Conservation (phyloP, 1,140 invertebrate genomes). For the Tenebrio molitor region DNA sequence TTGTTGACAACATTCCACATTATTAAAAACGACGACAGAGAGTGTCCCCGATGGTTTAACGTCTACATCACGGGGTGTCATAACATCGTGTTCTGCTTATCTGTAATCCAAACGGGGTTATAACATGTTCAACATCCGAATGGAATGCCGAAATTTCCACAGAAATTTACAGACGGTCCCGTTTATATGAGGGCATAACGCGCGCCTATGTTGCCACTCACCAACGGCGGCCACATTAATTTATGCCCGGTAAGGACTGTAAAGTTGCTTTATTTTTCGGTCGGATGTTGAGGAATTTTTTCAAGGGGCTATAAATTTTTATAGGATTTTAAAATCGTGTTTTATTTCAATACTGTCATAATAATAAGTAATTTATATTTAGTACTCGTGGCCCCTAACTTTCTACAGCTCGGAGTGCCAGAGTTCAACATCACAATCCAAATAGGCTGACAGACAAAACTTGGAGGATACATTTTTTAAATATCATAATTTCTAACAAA, state of each 20-base stretch:
- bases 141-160: conserved; percentile 12
- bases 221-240: not conserved
- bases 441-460: conserved; percentile 5
- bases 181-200: conserved; percentile 22
- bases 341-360: conserved; percentile 41
- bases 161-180: not conserved
- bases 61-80: conserved; percentile 39
- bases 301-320: conserved; percentile 26
- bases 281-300: conserved; percentile 25
- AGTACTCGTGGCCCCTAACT: conserved; percentile 8
- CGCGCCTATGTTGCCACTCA: not conserved
- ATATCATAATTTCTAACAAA: too few species aligned
- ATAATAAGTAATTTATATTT: conserved; percentile 37
- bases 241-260: not conserved
- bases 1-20: conserved; percentile 23
- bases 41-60: conserved; percentile 36
- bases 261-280: conserved; percentile 9
- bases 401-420: not conserved
- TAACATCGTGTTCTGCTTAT: conserved; percentile 27
- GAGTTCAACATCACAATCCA: conserved; percentile 19
- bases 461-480: not conserved
- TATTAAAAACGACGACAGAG: conserved; percentile 1
- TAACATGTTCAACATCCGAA: conserved; percentile 26
- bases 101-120: conserved; percentile 21
- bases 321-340: conserved; percentile 38